These are phyloP conservation scores for Crossocerus cetratus DNA, from an alignment of 2,888 invertebrate genomes.

Conservation along the genomic window DNA sequence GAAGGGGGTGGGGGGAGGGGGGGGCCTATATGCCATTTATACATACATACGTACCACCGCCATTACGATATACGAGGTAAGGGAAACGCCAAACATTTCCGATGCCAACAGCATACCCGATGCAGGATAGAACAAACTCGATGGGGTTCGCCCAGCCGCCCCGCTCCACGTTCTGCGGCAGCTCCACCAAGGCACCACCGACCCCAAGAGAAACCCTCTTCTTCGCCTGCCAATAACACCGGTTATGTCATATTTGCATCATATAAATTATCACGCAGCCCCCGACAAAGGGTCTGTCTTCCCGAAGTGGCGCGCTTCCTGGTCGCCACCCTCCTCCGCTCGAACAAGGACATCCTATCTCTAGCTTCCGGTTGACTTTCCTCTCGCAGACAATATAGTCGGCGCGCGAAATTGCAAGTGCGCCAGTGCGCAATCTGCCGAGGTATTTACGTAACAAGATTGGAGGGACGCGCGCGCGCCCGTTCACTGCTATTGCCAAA, in stretches of 20 bases:
- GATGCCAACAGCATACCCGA: conserved; percentile 87
- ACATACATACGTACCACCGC: conserved; percentile 82
- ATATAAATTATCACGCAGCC: conserved; percentile 45
- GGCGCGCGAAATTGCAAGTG: conserved; percentile 13
- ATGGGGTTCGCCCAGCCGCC: conserved; percentile 82
- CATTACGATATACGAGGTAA: conserved; percentile 87
- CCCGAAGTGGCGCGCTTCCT: background rate
- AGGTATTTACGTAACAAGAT: conserved; percentile 52
- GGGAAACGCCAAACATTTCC: conserved; percentile 91
- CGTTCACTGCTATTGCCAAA: conserved; percentile 27
- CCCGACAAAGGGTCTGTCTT: conserved; percentile 17
- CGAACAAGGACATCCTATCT: no score
- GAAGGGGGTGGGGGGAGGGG: background rate
- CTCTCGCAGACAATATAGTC: background rate
- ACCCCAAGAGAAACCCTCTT: conserved; percentile 67
- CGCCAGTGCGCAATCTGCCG: conserved; percentile 9
- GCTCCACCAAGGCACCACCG: conserved; percentile 65
- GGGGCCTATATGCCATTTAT: background rate
- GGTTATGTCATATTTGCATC: conserved; percentile 53
- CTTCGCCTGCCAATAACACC: conserved; percentile 65
- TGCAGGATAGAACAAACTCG: conserved; percentile 87
- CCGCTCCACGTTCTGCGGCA: conserved; percentile 70
- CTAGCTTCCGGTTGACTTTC: no score
- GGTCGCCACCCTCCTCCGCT: background rate
- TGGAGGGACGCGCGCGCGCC: conserved; percentile 12